These are phyloP conservation scores for Labeo catla DNA, from an alignment of 2,113 vertebrate species.

Conservation along the genomic window DNA sequence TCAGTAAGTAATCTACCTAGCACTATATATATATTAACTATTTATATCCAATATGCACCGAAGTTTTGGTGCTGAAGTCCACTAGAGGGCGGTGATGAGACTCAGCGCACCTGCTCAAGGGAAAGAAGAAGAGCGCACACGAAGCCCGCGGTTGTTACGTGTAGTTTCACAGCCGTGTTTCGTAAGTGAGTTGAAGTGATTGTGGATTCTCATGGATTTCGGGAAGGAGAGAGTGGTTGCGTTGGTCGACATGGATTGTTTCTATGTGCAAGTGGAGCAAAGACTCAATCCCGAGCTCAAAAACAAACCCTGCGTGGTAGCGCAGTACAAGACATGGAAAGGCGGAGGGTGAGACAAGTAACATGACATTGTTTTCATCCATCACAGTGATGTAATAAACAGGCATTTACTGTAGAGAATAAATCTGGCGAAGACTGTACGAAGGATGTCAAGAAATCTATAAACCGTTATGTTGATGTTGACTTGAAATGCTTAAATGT, in stretches of 20 bases:
- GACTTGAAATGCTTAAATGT: too few relatives aligned
- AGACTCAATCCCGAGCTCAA: conserved; percentile 83
- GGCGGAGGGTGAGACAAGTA: conserved; percentile 85
- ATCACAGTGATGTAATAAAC: too few relatives aligned
- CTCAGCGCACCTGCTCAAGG: background rate
- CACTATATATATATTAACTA: too few relatives aligned
- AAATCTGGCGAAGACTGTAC: too few relatives aligned
- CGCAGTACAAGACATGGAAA: conserved; percentile 95
- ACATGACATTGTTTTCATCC: too few relatives aligned
- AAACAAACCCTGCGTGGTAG: conserved; percentile 89
- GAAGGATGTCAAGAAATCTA: too few relatives aligned
- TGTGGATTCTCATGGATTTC: conserved; percentile 72
- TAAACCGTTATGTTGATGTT: too few relatives aligned
- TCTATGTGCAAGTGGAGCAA: conserved; percentile 98
- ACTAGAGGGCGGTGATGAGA: background rate
- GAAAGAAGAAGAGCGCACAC: background rate
- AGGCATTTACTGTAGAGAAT: background rate
- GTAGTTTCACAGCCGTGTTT: background rate
- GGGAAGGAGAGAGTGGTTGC: conserved; percentile 88
- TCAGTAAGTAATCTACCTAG: too few relatives aligned
- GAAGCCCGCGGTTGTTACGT: too few relatives aligned
- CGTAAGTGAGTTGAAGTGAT: background rate
- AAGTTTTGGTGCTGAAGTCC: background rate
- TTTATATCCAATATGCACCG: too few relatives aligned
- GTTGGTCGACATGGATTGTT: conserved; percentile 96